Evolutionary conservation across 2,888 invertebrate species (phyloP), one percentile per base, ranked within the genome.

Genomic region (Ennomos erosarius): DNA sequence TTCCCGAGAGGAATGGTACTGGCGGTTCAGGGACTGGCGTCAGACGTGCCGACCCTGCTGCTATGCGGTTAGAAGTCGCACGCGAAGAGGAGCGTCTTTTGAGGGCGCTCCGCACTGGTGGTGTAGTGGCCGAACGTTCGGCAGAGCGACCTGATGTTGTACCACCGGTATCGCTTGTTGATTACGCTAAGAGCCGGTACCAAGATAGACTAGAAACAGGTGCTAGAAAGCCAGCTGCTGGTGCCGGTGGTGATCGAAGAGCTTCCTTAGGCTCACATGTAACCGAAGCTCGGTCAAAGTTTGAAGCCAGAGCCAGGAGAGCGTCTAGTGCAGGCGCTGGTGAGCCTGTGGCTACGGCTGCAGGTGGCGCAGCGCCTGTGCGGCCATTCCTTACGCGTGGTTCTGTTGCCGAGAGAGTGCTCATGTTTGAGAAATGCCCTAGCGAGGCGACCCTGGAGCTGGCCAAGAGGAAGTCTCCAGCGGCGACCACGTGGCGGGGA

Each of bases 391-490:
- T 98, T 53, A 97, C 97, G 42, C 94, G 98, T 60, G 98, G 98
- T 26, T 98, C 98, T 6, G 98, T 98, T 2, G 98, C 98, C 26
- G 98, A 98, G 81, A 93, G 98, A 47, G 98, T 98, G 65, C 94
- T 98, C 66, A 97, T 98, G 87, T 98, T 98, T 82, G 98, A 98
- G 87, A 95, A 96, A 84, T 97, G 97, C 77, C 98, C 97, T 38
- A 97, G 96, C 79, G 97, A 96, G 80, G 90, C 96, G 60, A 90
- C 96, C 47, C 82, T 96, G 70, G 95, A 96, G 74, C 77, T 91
- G 43, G 92, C 91, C 43, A 96, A 96, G 81, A 91, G 95, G 66
- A 94, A 94, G 74, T 88, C 93, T 57, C 92, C 90, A 40, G 90
- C 87, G 34, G 90, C 92, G 34, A 86, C 90, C n/a, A 90, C 92